Evolutionary conservation across 2,113 vertebrate species (phyloP), one percentile per base, ranked within the genome.

Genomic region (Ceyx cyanopectus): DNA sequence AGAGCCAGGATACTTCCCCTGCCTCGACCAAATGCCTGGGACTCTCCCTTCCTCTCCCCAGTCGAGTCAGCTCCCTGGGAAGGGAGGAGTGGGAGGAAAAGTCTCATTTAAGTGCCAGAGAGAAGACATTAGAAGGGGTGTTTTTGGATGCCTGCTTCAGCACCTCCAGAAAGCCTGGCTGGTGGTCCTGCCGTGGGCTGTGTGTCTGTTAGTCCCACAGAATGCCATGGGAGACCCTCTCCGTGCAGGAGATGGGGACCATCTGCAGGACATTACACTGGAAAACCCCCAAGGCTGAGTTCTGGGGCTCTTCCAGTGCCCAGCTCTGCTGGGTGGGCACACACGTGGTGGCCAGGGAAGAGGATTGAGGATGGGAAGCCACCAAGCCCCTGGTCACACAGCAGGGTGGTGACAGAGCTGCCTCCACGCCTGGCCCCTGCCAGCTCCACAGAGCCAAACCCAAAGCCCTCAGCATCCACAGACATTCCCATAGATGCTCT

Each of bases 201-300:
- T 0, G 4, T 18, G 24, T 6, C 60, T 24, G 14, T 27, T 37
- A 0, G 1, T 14, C 11, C 0, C 29, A 21, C 2, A 0, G 27
- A 32, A 12, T 1, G 9, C 1, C 10, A 19, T 17, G 19, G 53
- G 61, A n/a, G 56, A 20, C 19, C 20, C 32, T 17, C 6, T 24
- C 24, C 29, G 3, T 41, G 9, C 7, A 50, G 53, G 61, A n/a
- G 56, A 22, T 8, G 56, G 43, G 67, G 22, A 2, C 13, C 6
- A 2, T 34, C 26, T 37, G 58, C 3, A 7, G 54, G 54, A 46
- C n/a, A 20, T 34, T 0, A 6, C 6, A 1, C 6, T 12, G 57
- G 5, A 6, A 75, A 37, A 10, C 9, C 10, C 22, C 67, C 0
- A 0, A 14, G n/a, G 62, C 10, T 21, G 66, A 5, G 65, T 6